Conservation (phyloP, 2,888 invertebrate species). For the Cantharis lateralis region DNA sequence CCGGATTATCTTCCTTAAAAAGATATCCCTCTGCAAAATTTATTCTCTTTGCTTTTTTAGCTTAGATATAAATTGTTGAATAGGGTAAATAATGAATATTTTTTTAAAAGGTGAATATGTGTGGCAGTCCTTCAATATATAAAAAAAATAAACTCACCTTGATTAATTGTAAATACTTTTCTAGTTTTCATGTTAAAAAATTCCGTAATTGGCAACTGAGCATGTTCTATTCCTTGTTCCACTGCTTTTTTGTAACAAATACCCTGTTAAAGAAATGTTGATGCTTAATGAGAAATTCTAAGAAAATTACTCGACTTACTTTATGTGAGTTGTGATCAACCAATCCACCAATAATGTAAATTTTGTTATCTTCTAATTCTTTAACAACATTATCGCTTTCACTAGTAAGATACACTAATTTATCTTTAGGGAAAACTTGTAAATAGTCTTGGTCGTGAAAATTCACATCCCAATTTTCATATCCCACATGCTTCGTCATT, state of each 20-base stretch:
- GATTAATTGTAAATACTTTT: conserved; percentile 93
- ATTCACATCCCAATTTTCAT: conserved; percentile 88
- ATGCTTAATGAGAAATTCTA: neutral
- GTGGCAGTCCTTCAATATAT: conserved; percentile 1
- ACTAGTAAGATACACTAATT: conserved; percentile 88
- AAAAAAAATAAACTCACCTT: conserved; percentile 68
- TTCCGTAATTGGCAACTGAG: conserved; percentile 85
- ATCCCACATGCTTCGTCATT: conserved; percentile 83
- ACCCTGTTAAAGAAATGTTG: conserved; percentile 64
- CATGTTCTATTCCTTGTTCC: conserved; percentile 79
- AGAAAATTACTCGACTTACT: conserved; percentile 54
- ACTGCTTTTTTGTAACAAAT: conserved; percentile 81
- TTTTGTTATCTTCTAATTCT: conserved; percentile 72
- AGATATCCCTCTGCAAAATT: too few species aligned
- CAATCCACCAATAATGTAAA: conserved; percentile 95
- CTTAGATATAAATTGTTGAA: too few species aligned
- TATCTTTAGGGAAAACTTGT: conserved; percentile 74
- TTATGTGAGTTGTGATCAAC: conserved; percentile 98
- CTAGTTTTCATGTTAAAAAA: conserved; percentile 90
- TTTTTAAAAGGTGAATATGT: neutral
- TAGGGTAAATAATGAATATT: too few species aligned
- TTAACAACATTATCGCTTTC: conserved; percentile 89
- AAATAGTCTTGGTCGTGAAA: conserved; percentile 71
- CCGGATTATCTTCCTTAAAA: too few species aligned
- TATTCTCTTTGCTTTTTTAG: too few species aligned